Evolutionary conservation across 2,888 invertebrate species (phyloP).

Genomic region (Dexiosoma caninum): DNA sequence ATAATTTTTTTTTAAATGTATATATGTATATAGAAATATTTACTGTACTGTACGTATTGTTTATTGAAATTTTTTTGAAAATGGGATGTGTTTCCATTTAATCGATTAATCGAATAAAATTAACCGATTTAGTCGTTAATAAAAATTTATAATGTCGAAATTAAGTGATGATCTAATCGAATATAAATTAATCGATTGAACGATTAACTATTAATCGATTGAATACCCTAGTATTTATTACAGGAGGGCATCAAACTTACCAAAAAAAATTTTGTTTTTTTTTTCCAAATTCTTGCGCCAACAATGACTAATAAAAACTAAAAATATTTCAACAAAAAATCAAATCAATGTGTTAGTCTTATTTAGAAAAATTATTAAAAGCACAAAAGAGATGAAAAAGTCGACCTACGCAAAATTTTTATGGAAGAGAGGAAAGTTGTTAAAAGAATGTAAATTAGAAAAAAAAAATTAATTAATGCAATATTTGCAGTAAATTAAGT

Average conservation of each 20-base stretch:
- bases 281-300: background rate
- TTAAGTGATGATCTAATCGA: too few relatives aligned
- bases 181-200: too few relatives aligned
- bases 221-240: background rate
- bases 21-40: too few relatives aligned
- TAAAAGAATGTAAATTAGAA: background rate
- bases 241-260: conserved; percentile 1
- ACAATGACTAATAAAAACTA: conserved; percentile 45
- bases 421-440: conserved; percentile 9
- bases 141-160: too few relatives aligned
- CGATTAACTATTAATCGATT: too few relatives aligned
- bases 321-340: conserved; percentile 36
- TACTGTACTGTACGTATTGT: too few relatives aligned
- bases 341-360: conserved; percentile 35
- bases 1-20: too few relatives aligned
- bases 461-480: background rate
- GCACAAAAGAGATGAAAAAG: background rate
- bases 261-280: background rate
- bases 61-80: too few relatives aligned
- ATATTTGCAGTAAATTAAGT: background rate
- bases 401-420: conserved; percentile 37
- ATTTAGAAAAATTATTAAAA: conserved; percentile 4
- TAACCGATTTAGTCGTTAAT: too few relatives aligned
- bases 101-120: too few relatives aligned
- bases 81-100: too few relatives aligned